Conservation (phyloP, 2,888 invertebrate genomes). For the Plebejus argus region DNA sequence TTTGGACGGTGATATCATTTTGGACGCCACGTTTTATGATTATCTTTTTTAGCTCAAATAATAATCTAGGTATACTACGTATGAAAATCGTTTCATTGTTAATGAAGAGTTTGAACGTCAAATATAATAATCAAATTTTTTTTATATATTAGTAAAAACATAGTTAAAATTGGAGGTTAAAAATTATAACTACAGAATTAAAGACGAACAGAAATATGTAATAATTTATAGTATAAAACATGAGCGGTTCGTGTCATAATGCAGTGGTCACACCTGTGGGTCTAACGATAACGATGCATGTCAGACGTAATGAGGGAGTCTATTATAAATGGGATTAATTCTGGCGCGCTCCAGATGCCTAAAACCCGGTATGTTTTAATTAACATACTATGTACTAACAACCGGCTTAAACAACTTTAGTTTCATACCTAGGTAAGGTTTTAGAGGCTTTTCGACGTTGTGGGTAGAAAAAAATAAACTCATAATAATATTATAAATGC, state of each 20-base stretch:
- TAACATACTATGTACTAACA: constrained; percentile 11
- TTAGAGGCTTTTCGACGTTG: background rate
- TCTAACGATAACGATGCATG: background rate
- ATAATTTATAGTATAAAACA: background rate
- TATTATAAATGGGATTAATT: constrained; percentile 25
- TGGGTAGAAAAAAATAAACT: background rate
- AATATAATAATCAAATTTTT: too few species aligned
- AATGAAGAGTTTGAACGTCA: too few species aligned
- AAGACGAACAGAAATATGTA: background rate
- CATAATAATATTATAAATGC: too few species aligned
- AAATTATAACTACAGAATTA: background rate
- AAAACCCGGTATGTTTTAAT: background rate
- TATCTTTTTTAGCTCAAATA: background rate
- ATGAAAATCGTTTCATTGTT: too few species aligned
- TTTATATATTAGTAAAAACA: too few species aligned
- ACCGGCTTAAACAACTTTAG: background rate
- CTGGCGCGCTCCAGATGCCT: constrained; percentile 8
- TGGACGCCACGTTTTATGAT: background rate
- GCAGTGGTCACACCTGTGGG: constrained; percentile 11
- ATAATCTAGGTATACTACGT: background rate
- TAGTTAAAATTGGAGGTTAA: background rate
- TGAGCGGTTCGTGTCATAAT: background rate
- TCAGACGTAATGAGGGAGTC: constrained; percentile 12
- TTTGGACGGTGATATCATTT: background rate
- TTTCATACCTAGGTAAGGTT: background rate